Conservation (phyloP, 2,797 vertebrate genomes). For the Brotula barbata region DNA sequence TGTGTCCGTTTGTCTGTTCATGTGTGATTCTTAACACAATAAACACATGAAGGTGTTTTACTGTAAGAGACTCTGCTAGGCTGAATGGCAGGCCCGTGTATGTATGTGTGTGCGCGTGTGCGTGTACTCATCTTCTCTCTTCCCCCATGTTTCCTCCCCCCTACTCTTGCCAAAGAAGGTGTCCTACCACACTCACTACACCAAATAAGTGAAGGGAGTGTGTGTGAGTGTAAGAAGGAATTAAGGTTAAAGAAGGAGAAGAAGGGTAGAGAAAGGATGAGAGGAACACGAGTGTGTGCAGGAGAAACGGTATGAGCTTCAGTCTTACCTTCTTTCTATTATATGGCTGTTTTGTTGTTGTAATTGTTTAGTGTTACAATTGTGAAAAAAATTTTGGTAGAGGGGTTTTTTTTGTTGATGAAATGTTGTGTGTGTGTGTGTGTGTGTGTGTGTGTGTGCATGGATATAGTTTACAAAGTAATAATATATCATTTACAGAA, state of each 20-base stretch:
- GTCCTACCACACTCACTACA: slow-evolving; percentile 51
- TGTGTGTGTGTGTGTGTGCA: background rate
- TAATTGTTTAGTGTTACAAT: slow-evolving; percentile 23
- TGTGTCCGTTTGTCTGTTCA: slow-evolving; percentile 8
- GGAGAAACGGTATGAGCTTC: slow-evolving; percentile 67
- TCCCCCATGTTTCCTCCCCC: slow-evolving; percentile 62
- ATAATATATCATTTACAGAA: background rate
- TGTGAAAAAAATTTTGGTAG: slow-evolving; percentile 28
- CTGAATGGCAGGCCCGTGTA: slow-evolving; percentile 31
- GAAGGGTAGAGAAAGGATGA: slow-evolving; percentile 24
- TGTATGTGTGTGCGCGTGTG: background rate
- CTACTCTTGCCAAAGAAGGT: slow-evolving; percentile 61
- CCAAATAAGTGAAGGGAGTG: slow-evolving; percentile 45
- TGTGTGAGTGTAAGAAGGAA: background rate
- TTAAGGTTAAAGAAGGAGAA: slow-evolving; percentile 1
- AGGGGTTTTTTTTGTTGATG: slow-evolving; percentile 37
- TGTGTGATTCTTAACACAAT: slow-evolving; percentile 2
- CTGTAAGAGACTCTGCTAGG: slow-evolving; percentile 20
- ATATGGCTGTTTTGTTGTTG: slow-evolving; percentile 32
- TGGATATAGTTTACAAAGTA: no score
- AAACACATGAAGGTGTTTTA: slow-evolving; percentile 12
- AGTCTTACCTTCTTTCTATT: slow-evolving; percentile 57
- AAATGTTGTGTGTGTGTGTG: slow-evolving; percentile 30
- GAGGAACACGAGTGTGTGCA: slow-evolving; percentile 57
- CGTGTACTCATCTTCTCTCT: slow-evolving; percentile 46